Percentiles rank a stretch among this genome's conserved stretches.
Conservation (phyloP, 2,113 vertebrate genomes). For the Melanotaenia duboulayi region DNA sequence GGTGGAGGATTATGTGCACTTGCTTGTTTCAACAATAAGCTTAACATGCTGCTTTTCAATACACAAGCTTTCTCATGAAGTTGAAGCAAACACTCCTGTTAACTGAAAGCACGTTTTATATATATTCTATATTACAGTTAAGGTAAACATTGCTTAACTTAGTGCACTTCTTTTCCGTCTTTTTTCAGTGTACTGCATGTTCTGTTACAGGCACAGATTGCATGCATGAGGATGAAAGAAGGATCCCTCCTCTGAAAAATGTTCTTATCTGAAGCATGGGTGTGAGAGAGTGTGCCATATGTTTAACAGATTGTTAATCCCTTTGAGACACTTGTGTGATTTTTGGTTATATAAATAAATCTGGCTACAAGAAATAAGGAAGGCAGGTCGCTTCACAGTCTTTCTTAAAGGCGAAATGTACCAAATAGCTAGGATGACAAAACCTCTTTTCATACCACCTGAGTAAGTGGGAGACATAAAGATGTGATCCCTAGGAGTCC, state of each 20-base stretch:
- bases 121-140: background rate
- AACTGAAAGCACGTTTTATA: background rate
- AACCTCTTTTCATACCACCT: background rate
- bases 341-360: slow-evolving; percentile 21
- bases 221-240: background rate
- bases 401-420: background rate
- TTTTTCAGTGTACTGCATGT: background rate
- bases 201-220: background rate
- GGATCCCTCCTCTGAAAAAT: background rate
- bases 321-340: slow-evolving; percentile 10
- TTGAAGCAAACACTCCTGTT: background rate
- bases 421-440: background rate
- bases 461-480: background rate
- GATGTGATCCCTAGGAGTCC: background rate
- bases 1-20: slow-evolving; percentile 27
- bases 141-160: background rate
- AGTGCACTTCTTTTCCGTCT: no score
- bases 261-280: background rate
- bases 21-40: slow-evolving; percentile 28
- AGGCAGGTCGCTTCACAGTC: background rate
- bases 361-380: slow-evolving; percentile 10
- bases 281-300: slow-evolving; percentile 9
- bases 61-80: background rate
- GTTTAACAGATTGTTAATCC: slow-evolving; percentile 20
- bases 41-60: slow-evolving; percentile 7